Conservation (phyloP, 1,140 invertebrate genomes). For the Artemia franciscana region DNA sequence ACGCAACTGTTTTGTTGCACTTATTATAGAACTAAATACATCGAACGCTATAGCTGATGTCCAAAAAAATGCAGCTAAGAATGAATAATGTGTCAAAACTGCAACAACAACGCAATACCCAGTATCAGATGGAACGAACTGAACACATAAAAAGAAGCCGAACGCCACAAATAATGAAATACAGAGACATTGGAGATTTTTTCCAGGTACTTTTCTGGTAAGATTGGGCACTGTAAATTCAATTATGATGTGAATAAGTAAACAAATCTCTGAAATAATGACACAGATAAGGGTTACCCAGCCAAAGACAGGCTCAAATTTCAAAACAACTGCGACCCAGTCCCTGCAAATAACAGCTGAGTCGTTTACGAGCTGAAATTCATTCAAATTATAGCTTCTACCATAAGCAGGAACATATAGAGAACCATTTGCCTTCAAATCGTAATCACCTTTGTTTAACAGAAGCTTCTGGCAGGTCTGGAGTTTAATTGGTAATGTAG, state of each 20-base stretch:
- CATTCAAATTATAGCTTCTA: conserved; percentile 15
- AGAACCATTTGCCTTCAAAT: conserved; percentile 18
- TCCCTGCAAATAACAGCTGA: conserved; percentile 15
- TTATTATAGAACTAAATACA: conserved; percentile 26
- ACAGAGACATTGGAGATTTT: conserved; percentile 26
- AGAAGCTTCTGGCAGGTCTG: too few species aligned
- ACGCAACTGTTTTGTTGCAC: conserved; percentile 26
- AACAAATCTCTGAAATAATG: conserved; percentile 24
- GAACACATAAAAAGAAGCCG: conserved; percentile 22
- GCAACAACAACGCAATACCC: conserved; percentile 21
- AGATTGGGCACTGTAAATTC: conserved; percentile 26
- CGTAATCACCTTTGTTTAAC: conserved; percentile 21
- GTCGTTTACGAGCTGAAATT: conserved; percentile 17
- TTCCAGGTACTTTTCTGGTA: too few species aligned
- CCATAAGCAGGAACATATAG: conserved; percentile 21
- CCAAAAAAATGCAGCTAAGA: conserved; percentile 32
- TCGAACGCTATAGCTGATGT: conserved; percentile 33
- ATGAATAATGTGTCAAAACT: conserved; percentile 25
- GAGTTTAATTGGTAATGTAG: too few species aligned
- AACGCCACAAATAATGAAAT: conserved; percentile 24
- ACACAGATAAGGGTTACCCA: conserved; percentile 24
- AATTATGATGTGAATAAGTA: conserved; percentile 24
- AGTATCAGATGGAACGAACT: conserved; percentile 15
- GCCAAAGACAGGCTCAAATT: conserved; percentile 22
- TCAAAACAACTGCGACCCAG: conserved; percentile 11